phyloP scores from a whole-genome alignment of 2,113 vertebrate genomes.

The Elephas maximus region DNA sequence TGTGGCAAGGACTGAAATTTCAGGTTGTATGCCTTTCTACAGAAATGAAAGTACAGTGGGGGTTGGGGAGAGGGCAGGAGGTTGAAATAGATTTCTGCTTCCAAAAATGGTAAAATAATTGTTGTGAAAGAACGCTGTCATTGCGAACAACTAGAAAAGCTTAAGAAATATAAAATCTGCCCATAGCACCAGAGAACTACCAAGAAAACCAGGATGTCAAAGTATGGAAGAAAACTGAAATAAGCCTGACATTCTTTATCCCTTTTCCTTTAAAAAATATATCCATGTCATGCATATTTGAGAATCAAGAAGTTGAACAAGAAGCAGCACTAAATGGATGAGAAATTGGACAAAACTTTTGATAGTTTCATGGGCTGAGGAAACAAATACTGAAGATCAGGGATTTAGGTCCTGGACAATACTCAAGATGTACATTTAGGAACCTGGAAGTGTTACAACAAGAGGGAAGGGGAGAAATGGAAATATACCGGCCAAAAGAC shows the following conservation, averaged over 20 bases:
- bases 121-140: background rate
- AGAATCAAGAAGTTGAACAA: slow-evolving; percentile 20
- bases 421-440: background rate
- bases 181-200: background rate
- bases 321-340: background rate
- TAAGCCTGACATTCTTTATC: background rate
- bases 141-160: background rate
- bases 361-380: background rate
- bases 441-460: background rate
- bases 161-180: background rate
- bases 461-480: background rate
- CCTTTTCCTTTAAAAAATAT: slow-evolving; percentile 30
- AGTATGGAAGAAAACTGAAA: background rate
- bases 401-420: background rate
- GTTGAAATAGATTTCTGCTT: background rate
- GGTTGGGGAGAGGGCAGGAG: background rate
- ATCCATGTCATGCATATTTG: background rate
- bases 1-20: background rate
- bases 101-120: background rate
- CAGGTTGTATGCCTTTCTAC: background rate
- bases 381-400: slow-evolving; percentile 42
- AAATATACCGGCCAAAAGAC: background rate
- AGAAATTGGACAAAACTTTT: slow-evolving; percentile 37
- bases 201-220: background rate
- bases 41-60: background rate